Evolutionary conservation across 2,113 vertebrate genomes (phyloP).

Genomic region (Pseudopodoces humilis): DNA sequence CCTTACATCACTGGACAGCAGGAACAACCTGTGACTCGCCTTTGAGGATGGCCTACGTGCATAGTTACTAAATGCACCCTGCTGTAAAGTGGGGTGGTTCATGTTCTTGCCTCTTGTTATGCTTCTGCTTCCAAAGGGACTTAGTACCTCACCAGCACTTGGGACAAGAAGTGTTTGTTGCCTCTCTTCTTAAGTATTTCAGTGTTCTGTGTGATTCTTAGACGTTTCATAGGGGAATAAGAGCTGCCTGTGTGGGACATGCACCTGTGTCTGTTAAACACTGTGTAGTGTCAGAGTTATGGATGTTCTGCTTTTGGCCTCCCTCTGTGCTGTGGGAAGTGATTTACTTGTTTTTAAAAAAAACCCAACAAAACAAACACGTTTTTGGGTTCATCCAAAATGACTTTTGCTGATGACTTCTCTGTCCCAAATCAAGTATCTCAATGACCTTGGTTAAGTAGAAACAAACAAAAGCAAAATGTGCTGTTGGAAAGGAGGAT

Average conservation of each 20-base stretch:
- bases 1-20: rapidly evolving
- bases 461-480: neutral
- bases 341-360: neutral
- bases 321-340: neutral
- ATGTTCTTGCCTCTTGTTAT: neutral
- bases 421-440: neutral
- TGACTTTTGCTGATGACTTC: neutral
- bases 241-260: neutral
- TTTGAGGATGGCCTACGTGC: rapidly evolving
- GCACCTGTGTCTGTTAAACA: neutral
- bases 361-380: rapidly evolving
- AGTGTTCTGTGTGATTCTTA: neutral
- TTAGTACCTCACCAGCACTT: neutral
- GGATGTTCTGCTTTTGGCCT: neutral
- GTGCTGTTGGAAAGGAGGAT: neutral
- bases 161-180: neutral
- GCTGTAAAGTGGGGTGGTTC: neutral
- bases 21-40: neutral
- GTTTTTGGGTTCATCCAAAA: neutral
- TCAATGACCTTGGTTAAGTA: neutral
- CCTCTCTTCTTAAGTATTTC: neutral
- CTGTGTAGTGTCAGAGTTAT: neutral
- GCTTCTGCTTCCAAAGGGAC: neutral
- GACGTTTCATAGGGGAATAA: neutral
- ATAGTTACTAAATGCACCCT: rapidly evolving